Percentiles rank a stretch among this genome's conserved stretches.
These are phyloP conservation scores for Nomada fabriciana DNA, from an alignment of 2,888 invertebrate species.

Conservation along the genomic window DNA sequence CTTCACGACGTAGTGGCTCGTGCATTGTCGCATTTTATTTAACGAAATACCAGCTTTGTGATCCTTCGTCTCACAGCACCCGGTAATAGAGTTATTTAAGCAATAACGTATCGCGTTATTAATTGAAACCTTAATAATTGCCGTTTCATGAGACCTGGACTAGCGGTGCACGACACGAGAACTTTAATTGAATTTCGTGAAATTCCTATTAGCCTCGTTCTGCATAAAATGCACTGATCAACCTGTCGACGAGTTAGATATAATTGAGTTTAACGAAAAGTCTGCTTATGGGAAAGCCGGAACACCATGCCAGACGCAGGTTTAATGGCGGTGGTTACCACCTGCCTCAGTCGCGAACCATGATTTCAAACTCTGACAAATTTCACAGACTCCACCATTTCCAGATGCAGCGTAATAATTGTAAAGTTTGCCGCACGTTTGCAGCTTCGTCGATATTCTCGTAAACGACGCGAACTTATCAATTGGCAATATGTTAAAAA, in stretches of 20 bases:
- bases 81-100: conserved; percentile 55
- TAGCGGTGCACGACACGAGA: conserved; percentile 47
- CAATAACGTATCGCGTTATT: conserved; percentile 57
- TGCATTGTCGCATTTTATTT: conserved; percentile 53
- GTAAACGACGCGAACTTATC: neutral
- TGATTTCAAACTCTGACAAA: conserved; percentile 67
- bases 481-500: neutral
- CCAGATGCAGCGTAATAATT: conserved; percentile 67
- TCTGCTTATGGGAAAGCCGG: conserved; percentile 63
- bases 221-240: conserved; percentile 68
- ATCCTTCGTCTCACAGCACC: conserved; percentile 35
- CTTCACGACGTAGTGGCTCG: neutral
- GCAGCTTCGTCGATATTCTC: conserved; percentile 8
- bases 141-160: conserved; percentile 39
- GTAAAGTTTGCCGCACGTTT: conserved; percentile 65
- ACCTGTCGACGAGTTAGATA: conserved; percentile 68
- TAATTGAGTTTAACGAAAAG: conserved; percentile 75
- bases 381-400: conserved; percentile 69
- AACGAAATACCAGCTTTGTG: conserved; percentile 53
- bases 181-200: conserved; percentile 68
- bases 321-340: conserved; percentile 67
- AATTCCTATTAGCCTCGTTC: conserved; percentile 70
- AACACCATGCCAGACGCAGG: conserved; percentile 48
- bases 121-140: conserved; percentile 68
- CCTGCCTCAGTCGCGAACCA: conserved; percentile 66